phyloP scores from a whole-genome alignment of 92 coral and sea anemone species.

The Plumapathes pennacea region DNA sequence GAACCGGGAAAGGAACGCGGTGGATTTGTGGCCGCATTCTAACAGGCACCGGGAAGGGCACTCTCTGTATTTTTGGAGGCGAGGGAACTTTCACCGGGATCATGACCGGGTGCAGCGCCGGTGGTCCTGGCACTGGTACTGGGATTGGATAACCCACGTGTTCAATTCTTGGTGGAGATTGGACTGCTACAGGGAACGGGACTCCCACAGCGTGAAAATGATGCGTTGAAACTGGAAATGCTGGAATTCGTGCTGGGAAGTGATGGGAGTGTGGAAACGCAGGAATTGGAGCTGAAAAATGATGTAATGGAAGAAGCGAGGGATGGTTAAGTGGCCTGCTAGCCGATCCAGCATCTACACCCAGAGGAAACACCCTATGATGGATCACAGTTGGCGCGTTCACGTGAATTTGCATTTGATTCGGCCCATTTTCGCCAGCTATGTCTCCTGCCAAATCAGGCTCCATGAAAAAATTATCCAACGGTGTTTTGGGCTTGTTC shows the following conservation, averaged over 20 bases:
- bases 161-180: conserved; percentile 30
- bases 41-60: conserved; percentile 49
- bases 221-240: not conserved
- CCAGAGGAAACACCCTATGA: too few relatives aligned
- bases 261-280: not conserved
- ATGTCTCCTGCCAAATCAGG: too few relatives aligned
- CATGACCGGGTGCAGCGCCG: conserved; percentile 49
- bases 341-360: not conserved
- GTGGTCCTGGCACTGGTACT: conserved; percentile 74
- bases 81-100: conserved; percentile 42
- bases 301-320: conserved; percentile 17
- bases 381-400: too few relatives aligned
- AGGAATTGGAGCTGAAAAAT: conserved; percentile 16
- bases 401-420: too few relatives aligned
- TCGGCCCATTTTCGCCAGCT: too few relatives aligned
- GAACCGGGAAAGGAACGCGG: conserved; percentile 61
- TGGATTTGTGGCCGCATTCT: conserved; percentile 50
- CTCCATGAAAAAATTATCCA: too few relatives aligned
- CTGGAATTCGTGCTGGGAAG: conserved; percentile 1
- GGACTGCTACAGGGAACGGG: conserved; percentile 39
- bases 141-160: conserved; percentile 74
- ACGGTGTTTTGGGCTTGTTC: too few relatives aligned
- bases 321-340: conserved; percentile 2
- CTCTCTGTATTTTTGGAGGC: conserved; percentile 42
- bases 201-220: not conserved